A percentile compares a stretch with the other conserved stretches of the same genome.
phyloP scores from a whole-genome alignment of 2,888 invertebrate species.

The Ditylenchus weischeri region DNA sequence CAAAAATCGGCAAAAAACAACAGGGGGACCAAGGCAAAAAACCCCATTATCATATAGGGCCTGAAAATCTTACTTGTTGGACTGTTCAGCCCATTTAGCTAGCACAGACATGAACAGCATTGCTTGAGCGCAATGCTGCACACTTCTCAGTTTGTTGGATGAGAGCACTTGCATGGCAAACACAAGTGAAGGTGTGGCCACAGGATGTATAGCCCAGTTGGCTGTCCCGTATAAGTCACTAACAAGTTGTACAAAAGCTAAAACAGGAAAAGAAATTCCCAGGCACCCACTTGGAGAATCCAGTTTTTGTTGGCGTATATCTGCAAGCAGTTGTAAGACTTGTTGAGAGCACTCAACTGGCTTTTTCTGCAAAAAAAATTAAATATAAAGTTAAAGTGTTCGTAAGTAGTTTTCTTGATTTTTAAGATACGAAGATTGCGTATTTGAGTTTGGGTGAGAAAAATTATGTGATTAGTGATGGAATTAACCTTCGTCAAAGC shows the following conservation, averaged over 20 bases:
- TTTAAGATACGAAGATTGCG: too few relatives aligned
- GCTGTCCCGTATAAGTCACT: slow-evolving; percentile 81
- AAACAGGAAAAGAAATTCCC: slow-evolving; percentile 28
- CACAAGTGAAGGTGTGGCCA: slow-evolving; percentile 78
- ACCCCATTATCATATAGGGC: too few relatives aligned
- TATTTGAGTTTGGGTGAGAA: too few relatives aligned
- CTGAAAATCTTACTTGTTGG: slow-evolving; percentile 35
- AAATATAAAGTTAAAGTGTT: too few relatives aligned
- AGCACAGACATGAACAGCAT: slow-evolving; percentile 34
- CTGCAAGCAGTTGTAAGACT: neutral
- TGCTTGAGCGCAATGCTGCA: slow-evolving; percentile 34
- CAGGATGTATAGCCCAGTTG: slow-evolving; percentile 77
- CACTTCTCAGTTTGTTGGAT: slow-evolving; percentile 17
- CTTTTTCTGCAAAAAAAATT: neutral
- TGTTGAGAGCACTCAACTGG: slow-evolving; percentile 6
- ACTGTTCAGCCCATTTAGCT: slow-evolving; percentile 39
- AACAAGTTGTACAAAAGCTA: slow-evolving; percentile 74
- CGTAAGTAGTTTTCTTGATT: too few relatives aligned
- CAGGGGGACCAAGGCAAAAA: too few relatives aligned
- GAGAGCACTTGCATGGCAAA: slow-evolving; percentile 77
- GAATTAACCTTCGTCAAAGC: neutral
- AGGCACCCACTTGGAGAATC: slow-evolving; percentile 15
- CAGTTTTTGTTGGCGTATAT: neutral
- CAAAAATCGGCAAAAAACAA: too few relatives aligned
- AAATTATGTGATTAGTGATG: too few relatives aligned